These are phyloP conservation scores for Osmerus mordax DNA, from an alignment of 2,113 vertebrate genomes.

Conservation along the genomic window DNA sequence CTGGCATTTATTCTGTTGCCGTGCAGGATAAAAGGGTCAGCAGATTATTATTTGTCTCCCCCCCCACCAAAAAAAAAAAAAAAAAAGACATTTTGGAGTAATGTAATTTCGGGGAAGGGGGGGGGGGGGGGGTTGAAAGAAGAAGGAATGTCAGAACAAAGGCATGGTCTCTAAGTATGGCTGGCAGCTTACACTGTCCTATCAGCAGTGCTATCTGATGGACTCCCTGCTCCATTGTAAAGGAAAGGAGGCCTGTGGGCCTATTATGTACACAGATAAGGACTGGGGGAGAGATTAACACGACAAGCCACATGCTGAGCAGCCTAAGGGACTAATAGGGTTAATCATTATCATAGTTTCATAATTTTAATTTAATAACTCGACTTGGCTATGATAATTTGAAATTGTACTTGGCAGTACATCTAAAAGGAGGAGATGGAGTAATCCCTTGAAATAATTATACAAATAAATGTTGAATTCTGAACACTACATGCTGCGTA, in stretches of 20 bases:
- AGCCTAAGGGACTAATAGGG: constrained; percentile 36
- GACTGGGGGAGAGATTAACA: constrained; percentile 60
- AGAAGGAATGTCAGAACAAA: background rate
- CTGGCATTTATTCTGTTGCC: no score
- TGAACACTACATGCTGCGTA: background rate
- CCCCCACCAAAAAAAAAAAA: background rate
- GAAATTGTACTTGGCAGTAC: background rate
- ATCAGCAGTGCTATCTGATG: background rate
- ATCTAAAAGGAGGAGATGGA: background rate
- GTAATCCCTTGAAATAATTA: no score
- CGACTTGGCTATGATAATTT: constrained; percentile 18
- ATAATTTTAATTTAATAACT: constrained; percentile 57
- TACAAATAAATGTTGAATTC: background rate
- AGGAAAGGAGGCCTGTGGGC: background rate
- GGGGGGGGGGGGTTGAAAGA: background rate
- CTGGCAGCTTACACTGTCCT: constrained; percentile 1
- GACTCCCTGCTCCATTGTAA: background rate
- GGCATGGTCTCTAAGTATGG: background rate
- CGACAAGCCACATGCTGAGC: constrained; percentile 45
- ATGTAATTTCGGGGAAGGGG: background rate
- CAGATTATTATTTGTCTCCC: no score
- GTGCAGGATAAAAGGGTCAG: no score
- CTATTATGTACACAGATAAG: constrained; percentile 59
- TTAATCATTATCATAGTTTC: constrained; percentile 64
- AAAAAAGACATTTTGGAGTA: background rate